A percentile compares a stretch with the other conserved stretches of the same genome.
Evolutionary conservation across 1,140 invertebrate species (phyloP).

Genomic region (Drosophila bocki): DNA sequence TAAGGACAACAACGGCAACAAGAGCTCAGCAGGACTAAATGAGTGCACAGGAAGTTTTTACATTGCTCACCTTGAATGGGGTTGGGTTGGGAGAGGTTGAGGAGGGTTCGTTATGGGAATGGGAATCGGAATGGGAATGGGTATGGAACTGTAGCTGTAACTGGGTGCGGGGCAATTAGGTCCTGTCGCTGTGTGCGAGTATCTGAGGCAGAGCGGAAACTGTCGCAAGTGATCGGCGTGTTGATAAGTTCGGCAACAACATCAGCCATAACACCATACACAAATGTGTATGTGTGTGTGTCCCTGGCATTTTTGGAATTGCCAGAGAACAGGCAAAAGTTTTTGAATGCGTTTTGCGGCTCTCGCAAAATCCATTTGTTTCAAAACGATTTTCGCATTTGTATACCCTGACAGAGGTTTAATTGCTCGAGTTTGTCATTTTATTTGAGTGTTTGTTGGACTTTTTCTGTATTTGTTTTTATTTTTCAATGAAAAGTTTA

Average conservation of each 20-base stretch:
- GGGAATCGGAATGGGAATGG: slow-evolving; percentile 19
- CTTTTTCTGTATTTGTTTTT: background rate
- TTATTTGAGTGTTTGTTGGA: slow-evolving; percentile 2
- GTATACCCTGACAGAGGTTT: slow-evolving; percentile 32
- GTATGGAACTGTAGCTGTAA: slow-evolving; percentile 28
- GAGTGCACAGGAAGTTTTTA: slow-evolving; percentile 82
- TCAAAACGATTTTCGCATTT: slow-evolving; percentile 38
- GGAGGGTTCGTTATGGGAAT: slow-evolving; percentile 13
- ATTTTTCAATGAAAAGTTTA: slow-evolving; percentile 1
- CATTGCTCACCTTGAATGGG: slow-evolving; percentile 76
- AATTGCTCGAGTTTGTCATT: slow-evolving; percentile 26
- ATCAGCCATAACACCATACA: slow-evolving; percentile 31
- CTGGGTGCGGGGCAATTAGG: slow-evolving; percentile 79
- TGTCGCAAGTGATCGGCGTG: slow-evolving; percentile 81
- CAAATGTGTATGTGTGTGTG: slow-evolving; percentile 8
- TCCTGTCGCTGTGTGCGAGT: slow-evolving; percentile 35
- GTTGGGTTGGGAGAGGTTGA: slow-evolving; percentile 16
- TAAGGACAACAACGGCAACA: slow-evolving; percentile 54
- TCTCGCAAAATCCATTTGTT: slow-evolving; percentile 63
- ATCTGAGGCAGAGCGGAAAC: slow-evolving; percentile 72
- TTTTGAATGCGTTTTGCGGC: slow-evolving; percentile 52
- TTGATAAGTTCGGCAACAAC: slow-evolving; percentile 74
- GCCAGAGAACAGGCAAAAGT: slow-evolving; percentile 49
- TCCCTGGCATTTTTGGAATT: slow-evolving; percentile 51
- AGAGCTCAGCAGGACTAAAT: slow-evolving; percentile 64